Base-by-base conservation (phyloP, 2,113 vertebrate species). In the Danionella cerebrum region DNA sequence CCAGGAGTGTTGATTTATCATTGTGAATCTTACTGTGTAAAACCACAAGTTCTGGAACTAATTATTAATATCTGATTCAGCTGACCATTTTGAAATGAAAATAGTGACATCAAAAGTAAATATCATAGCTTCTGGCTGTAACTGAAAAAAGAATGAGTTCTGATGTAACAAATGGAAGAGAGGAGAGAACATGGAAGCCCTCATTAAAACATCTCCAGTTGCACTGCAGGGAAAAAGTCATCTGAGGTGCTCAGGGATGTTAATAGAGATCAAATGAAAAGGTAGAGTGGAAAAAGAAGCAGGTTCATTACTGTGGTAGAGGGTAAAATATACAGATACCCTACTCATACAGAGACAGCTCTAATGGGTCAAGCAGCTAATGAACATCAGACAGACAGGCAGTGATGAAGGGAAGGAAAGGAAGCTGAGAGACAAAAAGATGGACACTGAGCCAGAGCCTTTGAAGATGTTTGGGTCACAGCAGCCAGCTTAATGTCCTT, bases 201-300 rank as follows among this genome's bases (percentile, higher is more conserved):
- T 88, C 85, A 87, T 88, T 90, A 87, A 90, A 88, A 86, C 81
- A 83, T 83, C 76, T 88, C 84, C 81, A 83, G 80, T 81, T 53
- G 84, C 79, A 85, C 69, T 48, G 27, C 31, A 9, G 29, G 27
- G 54, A 45, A 36, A 27, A 25, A 39, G 14, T 74, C 77, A 73
- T 60, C 75, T 65, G 65, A 78, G 75, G 75, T 71, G 71, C 73
- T 80, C 73, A 25, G 73, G 76, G 80, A 82, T 69, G 69, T 70
- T 69, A 6, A 59, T 55, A 70, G 84, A 86, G 83, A 88, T 87
- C 80, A 88, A 81, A 85, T 72, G 66, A 22, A 69, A 74, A 70
- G 68, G 76, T 67, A 44, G 66, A 70, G 75, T 69, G 69, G 21
- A 75, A 77, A 78, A 75, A 24, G 47, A 65, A 36, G 62, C 22